Percentiles rank a stretch among this genome's conserved stretches.
phyloP scores from a whole-genome alignment of 2,113 vertebrate genomes.

The Pionites leucogaster region DNA sequence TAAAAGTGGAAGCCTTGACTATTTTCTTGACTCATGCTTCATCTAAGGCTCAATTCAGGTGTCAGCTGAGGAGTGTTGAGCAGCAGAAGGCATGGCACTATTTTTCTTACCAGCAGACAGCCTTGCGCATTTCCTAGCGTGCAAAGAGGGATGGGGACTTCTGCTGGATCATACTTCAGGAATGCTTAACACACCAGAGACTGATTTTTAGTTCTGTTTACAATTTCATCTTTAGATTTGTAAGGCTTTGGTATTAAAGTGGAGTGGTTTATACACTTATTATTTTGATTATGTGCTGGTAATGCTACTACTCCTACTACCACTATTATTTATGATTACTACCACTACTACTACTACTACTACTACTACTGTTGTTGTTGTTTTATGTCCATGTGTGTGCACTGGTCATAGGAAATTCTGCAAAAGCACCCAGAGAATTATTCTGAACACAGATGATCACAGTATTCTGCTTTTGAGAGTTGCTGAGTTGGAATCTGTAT shows the following conservation, averaged over 20 bases:
- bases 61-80: background rate
- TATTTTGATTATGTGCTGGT: background rate
- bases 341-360: background rate
- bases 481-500: background rate
- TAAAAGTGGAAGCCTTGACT: background rate
- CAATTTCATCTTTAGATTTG: background rate
- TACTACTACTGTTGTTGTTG: background rate
- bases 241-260: background rate
- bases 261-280: background rate
- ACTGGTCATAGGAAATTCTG: background rate
- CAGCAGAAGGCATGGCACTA: background rate
- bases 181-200: background rate
- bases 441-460: background rate
- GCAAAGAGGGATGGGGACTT: background rate
- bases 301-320: background rate
- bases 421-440: background rate
- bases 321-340: background rate
- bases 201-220: background rate
- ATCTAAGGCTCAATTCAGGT: background rate
- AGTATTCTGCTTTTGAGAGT: background rate
- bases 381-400: rapidly evolving
- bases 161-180: rapidly evolving
- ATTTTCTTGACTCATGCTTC: background rate
- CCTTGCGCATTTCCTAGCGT: background rate
- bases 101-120: constrained; percentile 29